Base-by-base conservation (phyloP, 2,797 vertebrate species). In the Intellagama lesueurii region DNA sequence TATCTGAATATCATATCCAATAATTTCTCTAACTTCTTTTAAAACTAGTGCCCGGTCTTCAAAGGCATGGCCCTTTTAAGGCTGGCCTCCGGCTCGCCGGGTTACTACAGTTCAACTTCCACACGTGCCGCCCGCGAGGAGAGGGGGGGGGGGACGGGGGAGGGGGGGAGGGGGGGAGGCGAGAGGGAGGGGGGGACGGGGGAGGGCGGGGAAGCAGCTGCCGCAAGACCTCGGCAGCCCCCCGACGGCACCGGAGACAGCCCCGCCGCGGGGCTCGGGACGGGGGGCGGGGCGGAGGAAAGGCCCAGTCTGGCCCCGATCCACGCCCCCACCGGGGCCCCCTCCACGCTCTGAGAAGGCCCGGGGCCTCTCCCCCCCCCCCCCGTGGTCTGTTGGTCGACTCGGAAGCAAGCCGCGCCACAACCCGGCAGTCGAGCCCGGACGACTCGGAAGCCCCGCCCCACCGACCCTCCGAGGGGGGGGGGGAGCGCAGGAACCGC, bases 41-140 rank as follows among this genome's bases (percentile, higher is more conserved):
- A 3, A 30, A 49, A 12, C 2, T 32, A 5, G 17, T 40, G 32
- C 24, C 75, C 26, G 19, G 7, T 40, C 28, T 1, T 16, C 14
- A 2, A 30, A 8, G 14, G 82, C 78, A 35, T 87, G 0, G 60
- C 90, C 91, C 81, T 90, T 94, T 92, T 69, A 92, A 91, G 87
- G 79, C 75, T 22, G 52, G 72, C 6, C 30, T 17, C 19, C 5
- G n/a, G 44, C 40, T 72, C 47, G 87, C 89, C 69, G 49, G 95
- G 94, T 94, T 94, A 92, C 92, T 91, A 86, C 93, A 91, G 94
- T 94, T 93, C 95, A 94, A 64, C 19, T 87, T 91, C 93, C 92
- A 91, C 92, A 64, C 66, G 90, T 93, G 96, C 88, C 93, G 81
- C 87, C 0, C 26, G 28, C 44, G 0, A 35, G 14, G 64, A 16